Evolutionary conservation across 2,888 invertebrate genomes (phyloP).

Genomic region (Ptilodon capucinus): DNA sequence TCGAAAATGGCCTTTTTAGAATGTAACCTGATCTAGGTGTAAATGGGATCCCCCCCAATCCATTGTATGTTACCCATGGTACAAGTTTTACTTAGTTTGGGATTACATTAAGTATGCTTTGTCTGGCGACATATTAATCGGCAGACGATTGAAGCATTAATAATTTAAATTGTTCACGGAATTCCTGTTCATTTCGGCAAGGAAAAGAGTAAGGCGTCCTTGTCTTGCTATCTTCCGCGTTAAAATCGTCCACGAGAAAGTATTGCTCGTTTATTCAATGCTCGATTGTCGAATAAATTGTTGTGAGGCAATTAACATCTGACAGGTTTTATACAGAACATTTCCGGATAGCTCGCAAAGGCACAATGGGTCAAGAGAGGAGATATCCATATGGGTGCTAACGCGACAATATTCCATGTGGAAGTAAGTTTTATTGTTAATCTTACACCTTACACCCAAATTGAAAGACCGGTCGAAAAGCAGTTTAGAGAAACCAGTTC

Average conservation of each 20-base stretch:
- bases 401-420: conserved; percentile 3
- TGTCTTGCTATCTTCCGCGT: conserved; percentile 40
- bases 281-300: conserved; percentile 20
- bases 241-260: conserved; percentile 43
- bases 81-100: too few relatives aligned
- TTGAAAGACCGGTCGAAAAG: conserved; percentile 25
- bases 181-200: conserved; percentile 31
- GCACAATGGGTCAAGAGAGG: conserved; percentile 1
- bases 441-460: conserved; percentile 11
- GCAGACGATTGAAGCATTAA: conserved; percentile 7
- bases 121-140: too few relatives aligned
- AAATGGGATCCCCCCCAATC: too few relatives aligned
- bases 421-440: conserved; percentile 15
- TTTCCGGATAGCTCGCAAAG: conserved; percentile 21
- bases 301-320: conserved; percentile 26
- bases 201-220: conserved; percentile 42
- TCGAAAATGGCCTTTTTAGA: too few relatives aligned
- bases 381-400: conserved; percentile 2
- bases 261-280: conserved; percentile 26
- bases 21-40: too few relatives aligned
- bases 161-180: conserved; percentile 27
- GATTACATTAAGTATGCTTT: too few relatives aligned
- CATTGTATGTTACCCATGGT: too few relatives aligned
- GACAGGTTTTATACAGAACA: conserved; percentile 5
- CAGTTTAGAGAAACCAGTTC: conserved; percentile 22